Conservation (phyloP, 2,113 vertebrate genomes). For the Uropsilus gracilis region DNA sequence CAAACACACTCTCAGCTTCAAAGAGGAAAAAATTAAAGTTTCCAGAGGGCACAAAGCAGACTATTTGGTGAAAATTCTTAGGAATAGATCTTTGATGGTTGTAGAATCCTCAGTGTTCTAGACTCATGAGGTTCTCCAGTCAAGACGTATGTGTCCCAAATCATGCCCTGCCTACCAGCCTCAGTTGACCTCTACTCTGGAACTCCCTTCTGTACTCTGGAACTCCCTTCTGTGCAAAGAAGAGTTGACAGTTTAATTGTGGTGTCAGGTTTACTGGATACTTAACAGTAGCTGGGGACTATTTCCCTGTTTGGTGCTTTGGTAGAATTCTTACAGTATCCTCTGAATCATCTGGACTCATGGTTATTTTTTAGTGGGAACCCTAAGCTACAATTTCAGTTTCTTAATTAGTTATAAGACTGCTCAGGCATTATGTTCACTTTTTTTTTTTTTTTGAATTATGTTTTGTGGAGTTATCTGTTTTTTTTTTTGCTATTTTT, state of each 20-base stretch:
- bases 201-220: fast-evolving
- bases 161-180: background rate
- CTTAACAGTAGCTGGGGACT: background rate
- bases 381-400: conserved; percentile 26
- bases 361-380: background rate
- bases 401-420: conserved; percentile 45
- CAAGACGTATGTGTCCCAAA: background rate
- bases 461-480: background rate
- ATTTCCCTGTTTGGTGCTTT: conserved; percentile 20
- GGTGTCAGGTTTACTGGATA: background rate
- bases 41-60: background rate
- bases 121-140: background rate
- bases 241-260: background rate
- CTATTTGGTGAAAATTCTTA: background rate
- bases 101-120: background rate
- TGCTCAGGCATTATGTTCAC: background rate
- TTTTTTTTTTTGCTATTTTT: background rate
- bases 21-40: background rate
- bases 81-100: background rate
- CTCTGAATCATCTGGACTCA: conserved; percentile 44
- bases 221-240: fast-evolving
- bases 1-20: background rate
- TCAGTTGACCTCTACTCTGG: background rate
- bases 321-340: conserved; percentile 17
- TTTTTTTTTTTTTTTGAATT: background rate